phyloP scores from a whole-genome alignment of 2,797 vertebrate species.

The Intellagama lesueurii region DNA sequence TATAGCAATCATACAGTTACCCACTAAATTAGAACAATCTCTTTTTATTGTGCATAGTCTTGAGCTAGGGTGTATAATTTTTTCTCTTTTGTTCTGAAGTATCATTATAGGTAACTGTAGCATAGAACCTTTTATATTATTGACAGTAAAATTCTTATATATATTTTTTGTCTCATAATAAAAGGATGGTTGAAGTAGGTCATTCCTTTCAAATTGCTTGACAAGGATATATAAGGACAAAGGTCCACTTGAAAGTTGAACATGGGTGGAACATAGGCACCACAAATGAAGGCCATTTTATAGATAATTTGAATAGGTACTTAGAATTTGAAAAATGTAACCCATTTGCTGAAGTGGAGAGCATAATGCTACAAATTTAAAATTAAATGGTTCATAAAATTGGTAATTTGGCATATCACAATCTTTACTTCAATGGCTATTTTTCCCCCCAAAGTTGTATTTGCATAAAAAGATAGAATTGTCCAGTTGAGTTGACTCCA shows the following conservation, averaged over 20 bases:
- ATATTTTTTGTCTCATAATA: neutral
- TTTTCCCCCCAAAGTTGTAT: neutral
- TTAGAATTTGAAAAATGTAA: neutral
- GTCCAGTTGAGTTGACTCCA: neutral
- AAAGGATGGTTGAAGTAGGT: neutral
- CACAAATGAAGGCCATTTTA: neutral
- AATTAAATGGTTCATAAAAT: neutral
- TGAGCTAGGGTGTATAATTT: neutral
- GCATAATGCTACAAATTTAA: neutral
- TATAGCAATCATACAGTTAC: neutral
- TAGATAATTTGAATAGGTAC: neutral
- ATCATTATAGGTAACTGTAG: neutral
- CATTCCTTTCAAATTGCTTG: neutral
- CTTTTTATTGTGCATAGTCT: constrained; percentile 41
- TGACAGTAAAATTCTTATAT: neutral
- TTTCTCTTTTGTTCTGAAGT: neutral
- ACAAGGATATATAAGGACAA: neutral
- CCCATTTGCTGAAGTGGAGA: neutral
- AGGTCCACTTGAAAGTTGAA: neutral
- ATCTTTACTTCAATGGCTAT: neutral
- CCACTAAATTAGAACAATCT: neutral
- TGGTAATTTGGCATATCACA: neutral
- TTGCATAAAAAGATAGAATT: neutral
- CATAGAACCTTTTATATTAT: neutral
- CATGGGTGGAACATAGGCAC: neutral